phyloP scores from a whole-genome alignment of 2,113 vertebrate genomes.

The Halichoeres trimaculatus region DNA sequence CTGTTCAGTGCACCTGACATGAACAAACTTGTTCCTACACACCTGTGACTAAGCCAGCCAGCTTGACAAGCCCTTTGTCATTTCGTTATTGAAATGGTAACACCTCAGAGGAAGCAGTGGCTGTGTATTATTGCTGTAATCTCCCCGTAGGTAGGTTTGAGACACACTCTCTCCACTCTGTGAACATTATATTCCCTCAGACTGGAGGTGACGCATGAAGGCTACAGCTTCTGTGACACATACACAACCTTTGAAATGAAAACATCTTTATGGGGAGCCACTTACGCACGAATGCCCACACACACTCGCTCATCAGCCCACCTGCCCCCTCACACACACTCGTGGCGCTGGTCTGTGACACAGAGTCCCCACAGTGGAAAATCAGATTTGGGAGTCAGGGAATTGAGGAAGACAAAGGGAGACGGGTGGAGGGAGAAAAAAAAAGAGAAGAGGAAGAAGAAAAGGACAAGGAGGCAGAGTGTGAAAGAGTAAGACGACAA shows the following conservation, averaged over 20 bases:
- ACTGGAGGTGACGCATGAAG: constrained; percentile 53
- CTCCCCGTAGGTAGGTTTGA: constrained; percentile 25
- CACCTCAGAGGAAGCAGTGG: constrained; percentile 18
- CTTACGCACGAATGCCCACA: constrained; percentile 70
- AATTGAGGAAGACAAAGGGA: constrained; percentile 27
- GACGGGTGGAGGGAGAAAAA: constrained; percentile 4
- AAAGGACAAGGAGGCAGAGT: constrained; percentile 28
- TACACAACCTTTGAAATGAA: constrained; percentile 68
- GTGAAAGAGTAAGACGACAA: constrained; percentile 52
- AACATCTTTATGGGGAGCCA: constrained; percentile 64
- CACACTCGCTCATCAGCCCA: constrained; percentile 62
- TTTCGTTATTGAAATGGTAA: constrained; percentile 24
- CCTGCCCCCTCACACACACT: constrained; percentile 51
- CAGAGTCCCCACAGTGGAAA: constrained; percentile 56
- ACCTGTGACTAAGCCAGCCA: constrained; percentile 67
- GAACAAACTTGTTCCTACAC: constrained; percentile 71
- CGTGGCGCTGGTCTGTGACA: constrained; percentile 37
- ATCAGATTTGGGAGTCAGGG: constrained; percentile 75
- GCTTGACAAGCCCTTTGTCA: constrained; percentile 57
- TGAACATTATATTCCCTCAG: background rate
- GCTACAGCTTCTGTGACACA: constrained; percentile 71
- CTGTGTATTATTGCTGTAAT: constrained; percentile 37
- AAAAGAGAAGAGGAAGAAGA: background rate
- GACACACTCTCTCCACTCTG: constrained; percentile 14
- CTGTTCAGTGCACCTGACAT: constrained; percentile 47